Conservation (phyloP, 2,797 vertebrate genomes). For the Perdix hodgsoniae region DNA sequence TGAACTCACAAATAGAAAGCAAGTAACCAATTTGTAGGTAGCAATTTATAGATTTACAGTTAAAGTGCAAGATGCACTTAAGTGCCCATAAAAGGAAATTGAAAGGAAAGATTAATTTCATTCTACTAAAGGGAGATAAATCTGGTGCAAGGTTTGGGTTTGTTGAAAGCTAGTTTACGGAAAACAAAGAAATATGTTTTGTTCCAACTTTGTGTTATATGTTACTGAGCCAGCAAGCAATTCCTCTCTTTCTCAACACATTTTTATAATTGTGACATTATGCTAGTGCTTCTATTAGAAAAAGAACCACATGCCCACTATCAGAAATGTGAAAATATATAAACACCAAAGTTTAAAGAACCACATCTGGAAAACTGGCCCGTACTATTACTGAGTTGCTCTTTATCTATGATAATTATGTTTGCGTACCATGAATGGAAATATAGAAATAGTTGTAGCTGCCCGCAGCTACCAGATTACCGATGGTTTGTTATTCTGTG, state of each 20-base stretch:
- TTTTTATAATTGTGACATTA: neutral
- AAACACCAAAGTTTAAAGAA: neutral
- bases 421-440: neutral
- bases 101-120: neutral
- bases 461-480: neutral
- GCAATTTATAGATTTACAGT: neutral
- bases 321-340: neutral
- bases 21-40: neutral
- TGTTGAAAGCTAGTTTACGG: slow-evolving; percentile 14
- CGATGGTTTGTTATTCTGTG: neutral
- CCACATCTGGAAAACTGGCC: neutral
- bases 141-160: neutral
- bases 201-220: neutral
- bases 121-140: neutral
- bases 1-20: neutral
- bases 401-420: neutral
- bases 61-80: neutral
- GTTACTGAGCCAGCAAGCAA: neutral
- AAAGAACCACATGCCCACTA: neutral
- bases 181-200: neutral
- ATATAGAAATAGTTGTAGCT: neutral
- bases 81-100: neutral
- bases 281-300: neutral
- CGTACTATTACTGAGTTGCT: neutral
- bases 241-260: neutral